A percentile compares a stretch with the other conserved stretches of the same genome.
These are phyloP conservation scores for Calcarius lapponicus DNA, from an alignment of 2,797 vertebrate species.

Conservation along the genomic window DNA sequence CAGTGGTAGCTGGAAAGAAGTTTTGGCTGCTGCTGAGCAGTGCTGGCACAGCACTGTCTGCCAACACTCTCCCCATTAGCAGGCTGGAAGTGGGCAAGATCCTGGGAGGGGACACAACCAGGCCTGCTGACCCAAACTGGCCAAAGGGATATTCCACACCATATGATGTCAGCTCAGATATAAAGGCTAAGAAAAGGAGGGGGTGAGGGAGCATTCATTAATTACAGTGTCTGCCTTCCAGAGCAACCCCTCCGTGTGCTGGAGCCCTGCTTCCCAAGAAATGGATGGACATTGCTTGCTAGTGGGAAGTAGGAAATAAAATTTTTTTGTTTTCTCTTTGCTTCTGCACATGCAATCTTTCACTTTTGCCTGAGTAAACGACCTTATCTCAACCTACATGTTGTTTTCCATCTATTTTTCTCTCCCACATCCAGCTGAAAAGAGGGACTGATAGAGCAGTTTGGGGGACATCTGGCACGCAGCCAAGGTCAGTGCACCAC, in stretches of 20 bases:
- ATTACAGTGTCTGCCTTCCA: neutral
- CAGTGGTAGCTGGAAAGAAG: neutral
- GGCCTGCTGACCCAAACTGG: neutral
- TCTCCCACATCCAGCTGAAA: neutral
- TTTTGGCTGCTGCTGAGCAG: neutral
- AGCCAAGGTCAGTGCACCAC: neutral
- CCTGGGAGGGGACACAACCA: neutral
- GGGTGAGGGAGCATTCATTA: neutral
- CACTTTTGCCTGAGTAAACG: neutral
- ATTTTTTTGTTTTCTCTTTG: neutral
- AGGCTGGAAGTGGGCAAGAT: neutral
- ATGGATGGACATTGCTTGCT: neutral
- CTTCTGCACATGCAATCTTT: neutral
- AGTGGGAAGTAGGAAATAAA: neutral
- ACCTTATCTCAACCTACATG: rapidly evolving
- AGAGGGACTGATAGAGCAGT: neutral
- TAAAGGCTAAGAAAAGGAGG: neutral
- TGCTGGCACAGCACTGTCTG: neutral
- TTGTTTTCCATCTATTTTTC: neutral
- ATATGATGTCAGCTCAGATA: neutral
- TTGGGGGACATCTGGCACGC: neutral
- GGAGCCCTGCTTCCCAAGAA: neutral
- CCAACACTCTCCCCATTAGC: neutral
- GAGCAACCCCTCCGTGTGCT: rapidly evolving
- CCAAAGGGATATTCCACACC: neutral